Evolutionary conservation across 2,888 invertebrate species (phyloP), one percentile per base, ranked within the genome.

Genomic region (Phyto melanocephala): DNA sequence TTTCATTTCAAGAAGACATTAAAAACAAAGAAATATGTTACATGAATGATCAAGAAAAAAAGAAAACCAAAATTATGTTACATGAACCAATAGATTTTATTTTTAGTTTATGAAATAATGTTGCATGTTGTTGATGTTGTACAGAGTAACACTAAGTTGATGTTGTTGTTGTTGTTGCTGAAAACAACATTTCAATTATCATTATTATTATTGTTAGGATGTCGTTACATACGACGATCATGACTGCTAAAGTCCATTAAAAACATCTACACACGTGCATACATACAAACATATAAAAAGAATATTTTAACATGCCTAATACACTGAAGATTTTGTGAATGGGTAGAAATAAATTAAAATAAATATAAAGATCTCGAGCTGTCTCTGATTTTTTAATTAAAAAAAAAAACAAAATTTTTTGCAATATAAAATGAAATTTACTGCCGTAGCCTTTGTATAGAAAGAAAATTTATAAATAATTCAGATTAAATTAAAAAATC

Each of bases 121-220:
- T 79, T 74, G 79, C 79, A 60, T 72, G 79, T 62, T 79, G 58
- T 60, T 74, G 72, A 70, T 62, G 54, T 45, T 70, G 70, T 70
- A 54, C 17, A 13, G 7, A 42, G 52, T 60, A 72, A 80, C 67
- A 67, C 37, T 45, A 47, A 40, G 24, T 47, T 37, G 56, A 7
- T 56, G 17, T 22, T 78, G 37, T 33, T 52, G 40, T 52, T 28
- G 33, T 60, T 74, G 40, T 37, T 70, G 11, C n/a, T 17, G 15
- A 40, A 47, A 52, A 71, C 80, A 81, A 81, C 80, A 81, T 81
- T 81, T 76, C 80, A 76, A 81, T 76, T 81, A 75, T 75, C 60
- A 76, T 65, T 76, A 67, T 71, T 76, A 71, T 37, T 72, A 58
- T 47, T 76, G 47, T 60, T 50, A 50, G 47, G 37, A 52, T 67